Conservation (phyloP, 2,113 vertebrate species). For the Coryphaenoides rupestris region DNA sequence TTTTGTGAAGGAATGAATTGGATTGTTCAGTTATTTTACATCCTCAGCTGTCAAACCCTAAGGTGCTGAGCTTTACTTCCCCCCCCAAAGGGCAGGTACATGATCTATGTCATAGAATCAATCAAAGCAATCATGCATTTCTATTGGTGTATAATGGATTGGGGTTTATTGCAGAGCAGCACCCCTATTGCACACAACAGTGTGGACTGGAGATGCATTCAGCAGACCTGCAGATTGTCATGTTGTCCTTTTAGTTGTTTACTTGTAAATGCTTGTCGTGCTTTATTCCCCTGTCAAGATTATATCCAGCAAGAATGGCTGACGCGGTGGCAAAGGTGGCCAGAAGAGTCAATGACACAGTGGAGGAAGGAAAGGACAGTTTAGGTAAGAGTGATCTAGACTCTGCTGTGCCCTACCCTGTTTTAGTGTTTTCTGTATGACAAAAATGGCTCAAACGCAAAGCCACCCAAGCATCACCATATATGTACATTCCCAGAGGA, state of each 20-base stretch:
- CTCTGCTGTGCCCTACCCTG: neutral
- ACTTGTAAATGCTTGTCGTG: no score
- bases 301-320: slow-evolving; percentile 74
- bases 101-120: no score
- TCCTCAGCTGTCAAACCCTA: neutral
- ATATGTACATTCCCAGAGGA: no score
- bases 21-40: slow-evolving; percentile 7
- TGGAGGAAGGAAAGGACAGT: slow-evolving; percentile 79
- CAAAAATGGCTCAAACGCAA: neutral
- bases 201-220: no score
- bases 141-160: no score
- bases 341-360: slow-evolving; percentile 82
- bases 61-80: neutral
- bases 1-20: slow-evolving; percentile 11
- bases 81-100: no score
- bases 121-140: no score
- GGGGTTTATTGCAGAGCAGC: no score
- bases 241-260: no score
- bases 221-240: no score
- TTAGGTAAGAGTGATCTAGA: slow-evolving; percentile 75
- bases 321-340: slow-evolving; percentile 90
- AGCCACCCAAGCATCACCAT: neutral
- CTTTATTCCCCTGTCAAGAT: slow-evolving; percentile 8
- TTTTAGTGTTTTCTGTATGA: neutral
- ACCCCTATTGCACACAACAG: no score